phyloP scores from a whole-genome alignment of 2,113 vertebrate genomes.

The Macrotis lagotis region DNA sequence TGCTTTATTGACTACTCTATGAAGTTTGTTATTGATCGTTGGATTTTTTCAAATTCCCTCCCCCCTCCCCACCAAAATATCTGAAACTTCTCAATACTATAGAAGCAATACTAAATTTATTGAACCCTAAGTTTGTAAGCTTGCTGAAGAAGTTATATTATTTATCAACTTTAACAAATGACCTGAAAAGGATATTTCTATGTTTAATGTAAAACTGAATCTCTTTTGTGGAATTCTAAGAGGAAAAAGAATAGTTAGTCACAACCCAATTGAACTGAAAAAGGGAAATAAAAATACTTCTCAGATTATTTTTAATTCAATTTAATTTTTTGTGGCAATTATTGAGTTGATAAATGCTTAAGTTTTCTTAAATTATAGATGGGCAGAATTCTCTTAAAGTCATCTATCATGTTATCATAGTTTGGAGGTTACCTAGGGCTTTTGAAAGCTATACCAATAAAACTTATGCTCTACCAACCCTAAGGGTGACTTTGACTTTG shows the following conservation, averaged over 20 bases:
- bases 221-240: background rate
- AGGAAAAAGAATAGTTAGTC: background rate
- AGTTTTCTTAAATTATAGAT: background rate
- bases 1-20: background rate
- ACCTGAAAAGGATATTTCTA: background rate
- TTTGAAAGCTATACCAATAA: background rate
- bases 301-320: background rate
- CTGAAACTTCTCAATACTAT: conserved; percentile 6
- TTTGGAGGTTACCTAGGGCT: background rate
- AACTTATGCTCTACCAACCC: background rate
- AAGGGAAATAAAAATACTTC: background rate
- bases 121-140: background rate
- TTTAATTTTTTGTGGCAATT: background rate
- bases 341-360: background rate
- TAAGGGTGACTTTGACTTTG: background rate
- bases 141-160: background rate
- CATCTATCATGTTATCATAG: background rate
- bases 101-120: background rate
- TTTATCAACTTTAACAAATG: background rate
- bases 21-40: background rate
- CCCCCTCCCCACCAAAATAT: background rate
- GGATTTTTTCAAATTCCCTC: background rate
- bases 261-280: background rate
- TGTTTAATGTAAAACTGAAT: background rate
- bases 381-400: background rate